Evolutionary conservation across 2,797 vertebrate species (phyloP), one percentile per base, ranked within the genome.

Genomic region (Poeciliopsis presidionis): DNA sequence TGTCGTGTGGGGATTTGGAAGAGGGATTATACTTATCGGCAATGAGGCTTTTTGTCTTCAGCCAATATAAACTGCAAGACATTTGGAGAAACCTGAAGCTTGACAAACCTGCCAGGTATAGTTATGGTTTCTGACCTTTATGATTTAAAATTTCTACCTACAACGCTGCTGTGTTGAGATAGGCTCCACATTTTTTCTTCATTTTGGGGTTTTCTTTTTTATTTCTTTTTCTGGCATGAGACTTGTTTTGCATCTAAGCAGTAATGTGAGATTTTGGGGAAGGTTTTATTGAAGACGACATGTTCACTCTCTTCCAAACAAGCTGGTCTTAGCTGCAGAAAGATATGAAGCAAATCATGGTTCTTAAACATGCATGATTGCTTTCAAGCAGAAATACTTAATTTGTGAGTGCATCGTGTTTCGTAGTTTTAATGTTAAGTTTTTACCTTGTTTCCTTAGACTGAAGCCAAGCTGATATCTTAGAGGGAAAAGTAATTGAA

Each of bases 321-420:
- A 85, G 90, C 77, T 53, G 51, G 74, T 41, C 67, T 84, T 65
- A 87, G 83, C 87, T 91, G 59, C 89, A 85, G 55, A 92, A 90
- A 94, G 90, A 86, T 90, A 20, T 67, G 65, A 78, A 65, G 76
- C 33, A 76, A 88, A 90, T 90, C 63, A 85, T 55, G 22, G 51
- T 47, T 74, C 70, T 78, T 81, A 65, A 82, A 85, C 81, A 76
- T 74, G 45, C 41, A 36, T 4, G 39, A 78, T 49, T 30, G 73
- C 75, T 30, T 77, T 76, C 57, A 73, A 59, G 78, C 7, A 18
- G n/a, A 20, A 25, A 61, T 47, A 14, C 8, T 78, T 28, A 9
- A 18, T 16, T 47, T 49, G 14, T 47, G 20, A 28, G n/a, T 47
- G 12, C 22, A 71, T 16, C 2, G 25, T 80, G 28, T 81, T 79